Conservation (phyloP, 2,113 vertebrate genomes). For the Anolis carolinensis region DNA sequence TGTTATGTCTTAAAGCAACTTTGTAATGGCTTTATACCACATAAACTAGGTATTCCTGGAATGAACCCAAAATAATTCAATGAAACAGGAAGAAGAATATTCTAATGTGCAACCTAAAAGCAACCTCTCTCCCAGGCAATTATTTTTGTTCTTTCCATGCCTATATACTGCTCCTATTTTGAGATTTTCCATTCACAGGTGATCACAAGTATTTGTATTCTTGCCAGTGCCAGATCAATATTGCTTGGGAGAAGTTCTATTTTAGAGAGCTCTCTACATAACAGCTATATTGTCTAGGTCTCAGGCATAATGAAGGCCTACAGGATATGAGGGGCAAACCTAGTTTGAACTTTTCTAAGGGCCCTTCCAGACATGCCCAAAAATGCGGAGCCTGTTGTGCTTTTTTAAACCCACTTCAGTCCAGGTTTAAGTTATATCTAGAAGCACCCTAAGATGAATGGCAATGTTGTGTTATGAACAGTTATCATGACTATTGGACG, state of each 20-base stretch:
- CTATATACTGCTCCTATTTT: not conserved
- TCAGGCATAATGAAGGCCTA: too few species aligned
- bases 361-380: too few species aligned
- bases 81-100: not conserved
- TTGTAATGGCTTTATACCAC: not conserved
- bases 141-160: not conserved
- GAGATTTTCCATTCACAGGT: not conserved
- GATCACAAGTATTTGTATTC: not conserved
- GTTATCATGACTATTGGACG: not conserved
- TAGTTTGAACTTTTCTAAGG: too few species aligned
- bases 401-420: not conserved
- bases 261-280: not conserved
- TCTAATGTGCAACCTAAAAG: not conserved
- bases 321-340: too few species aligned
- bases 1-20: not conserved
- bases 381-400: too few species aligned
- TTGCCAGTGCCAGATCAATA: not conserved
- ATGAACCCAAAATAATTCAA: not conserved
- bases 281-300: not conserved
- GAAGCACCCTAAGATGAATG: not conserved
- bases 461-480: not conserved
- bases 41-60: not conserved
- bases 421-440: too few species aligned
- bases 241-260: not conserved
- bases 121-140: not conserved